These are phyloP conservation scores for Daboia siamensis DNA, from an alignment of 2,113 vertebrate species.

Conservation along the genomic window DNA sequence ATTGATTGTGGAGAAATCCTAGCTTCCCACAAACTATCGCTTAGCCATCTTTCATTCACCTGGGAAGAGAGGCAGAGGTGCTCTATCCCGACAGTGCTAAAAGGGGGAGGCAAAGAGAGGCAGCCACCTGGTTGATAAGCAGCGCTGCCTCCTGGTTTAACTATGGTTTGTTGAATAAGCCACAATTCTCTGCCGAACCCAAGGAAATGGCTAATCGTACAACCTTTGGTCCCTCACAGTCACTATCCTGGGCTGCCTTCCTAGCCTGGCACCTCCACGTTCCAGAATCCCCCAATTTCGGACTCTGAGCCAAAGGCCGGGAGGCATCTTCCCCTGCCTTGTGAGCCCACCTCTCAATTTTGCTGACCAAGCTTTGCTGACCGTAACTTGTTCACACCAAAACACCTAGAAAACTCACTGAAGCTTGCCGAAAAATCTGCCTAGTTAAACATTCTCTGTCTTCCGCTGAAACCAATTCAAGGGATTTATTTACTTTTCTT, in stretches of 20 bases:
- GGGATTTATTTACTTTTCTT: neutral
- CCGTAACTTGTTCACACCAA: neutral
- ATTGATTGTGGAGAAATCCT: neutral
- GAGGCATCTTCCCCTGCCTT: neutral
- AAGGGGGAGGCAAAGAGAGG: neutral
- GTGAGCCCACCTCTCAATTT: neutral
- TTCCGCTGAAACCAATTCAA: neutral
- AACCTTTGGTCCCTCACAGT: neutral
- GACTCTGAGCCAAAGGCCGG: neutral
- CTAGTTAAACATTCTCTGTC: neutral
- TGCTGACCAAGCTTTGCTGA: neutral
- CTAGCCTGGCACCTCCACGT: neutral
- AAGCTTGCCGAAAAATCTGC: neutral
- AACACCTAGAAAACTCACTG: neutral
- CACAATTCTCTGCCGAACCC: neutral
- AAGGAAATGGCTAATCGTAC: neutral
- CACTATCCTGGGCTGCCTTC: neutral
- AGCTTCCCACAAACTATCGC: neutral
- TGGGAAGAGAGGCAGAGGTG: neutral
- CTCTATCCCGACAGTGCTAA: neutral
- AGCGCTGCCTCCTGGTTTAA: neutral
- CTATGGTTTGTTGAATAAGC: neutral
- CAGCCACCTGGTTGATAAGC: neutral
- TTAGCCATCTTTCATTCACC: neutral
- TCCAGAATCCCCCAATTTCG: neutral